These are phyloP conservation scores for Irena cyanogastra DNA, from an alignment of 2,113 vertebrate species.

Conservation along the genomic window DNA sequence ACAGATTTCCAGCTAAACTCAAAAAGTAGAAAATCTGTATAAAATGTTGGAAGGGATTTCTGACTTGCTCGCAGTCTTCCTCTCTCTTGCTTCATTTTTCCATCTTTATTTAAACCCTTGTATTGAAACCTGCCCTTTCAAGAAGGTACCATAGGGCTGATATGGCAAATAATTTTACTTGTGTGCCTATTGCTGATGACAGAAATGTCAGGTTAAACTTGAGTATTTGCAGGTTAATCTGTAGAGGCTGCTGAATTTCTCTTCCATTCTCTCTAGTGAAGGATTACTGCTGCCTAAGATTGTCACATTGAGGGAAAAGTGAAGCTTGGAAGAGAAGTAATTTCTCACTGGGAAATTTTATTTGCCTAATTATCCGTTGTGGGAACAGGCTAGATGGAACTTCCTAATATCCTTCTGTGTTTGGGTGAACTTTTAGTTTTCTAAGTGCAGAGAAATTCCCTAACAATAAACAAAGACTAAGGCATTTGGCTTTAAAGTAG, in stretches of 20 bases:
- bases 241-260: background rate
- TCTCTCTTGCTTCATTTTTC: background rate
- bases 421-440: background rate
- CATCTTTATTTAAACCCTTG: background rate
- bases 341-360: background rate
- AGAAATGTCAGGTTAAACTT: background rate
- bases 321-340: background rate
- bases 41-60: background rate
- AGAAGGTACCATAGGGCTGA: background rate
- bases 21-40: background rate
- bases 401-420: background rate
- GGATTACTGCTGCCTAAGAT: background rate
- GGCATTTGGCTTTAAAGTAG: background rate
- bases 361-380: background rate
- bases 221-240: background rate
- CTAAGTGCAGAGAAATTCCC: background rate
- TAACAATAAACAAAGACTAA: background rate
- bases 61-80: background rate
- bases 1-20: background rate
- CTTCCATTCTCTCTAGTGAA: background rate
- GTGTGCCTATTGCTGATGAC: background rate
- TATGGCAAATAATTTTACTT: background rate
- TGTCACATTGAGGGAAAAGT: background rate
- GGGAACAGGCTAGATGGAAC: background rate
- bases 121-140: background rate